phyloP scores from a whole-genome alignment of 2,797 vertebrate species.

The Synaphobranchus kaupii region DNA sequence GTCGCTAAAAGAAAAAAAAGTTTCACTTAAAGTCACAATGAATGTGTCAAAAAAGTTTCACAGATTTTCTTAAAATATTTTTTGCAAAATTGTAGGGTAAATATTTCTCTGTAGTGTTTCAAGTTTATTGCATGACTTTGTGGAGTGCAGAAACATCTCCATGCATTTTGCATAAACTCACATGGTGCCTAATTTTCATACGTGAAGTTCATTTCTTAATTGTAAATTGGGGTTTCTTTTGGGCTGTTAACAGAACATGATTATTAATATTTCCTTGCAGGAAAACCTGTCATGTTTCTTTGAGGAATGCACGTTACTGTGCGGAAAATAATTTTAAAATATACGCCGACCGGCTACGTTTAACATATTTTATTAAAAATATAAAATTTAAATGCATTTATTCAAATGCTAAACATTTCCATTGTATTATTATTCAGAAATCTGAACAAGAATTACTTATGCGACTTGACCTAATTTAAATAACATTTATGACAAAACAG shows the following conservation, averaged over 20 bases:
- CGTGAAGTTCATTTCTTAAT: conserved; percentile 75
- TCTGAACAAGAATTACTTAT: conserved; percentile 71
- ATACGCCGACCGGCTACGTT: conserved; percentile 82
- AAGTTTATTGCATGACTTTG: background rate
- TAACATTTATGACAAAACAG: conserved; percentile 77
- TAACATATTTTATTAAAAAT: conserved; percentile 91
- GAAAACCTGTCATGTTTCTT: conserved; percentile 75
- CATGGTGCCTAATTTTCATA: conserved; percentile 68
- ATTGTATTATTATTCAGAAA: conserved; percentile 61
- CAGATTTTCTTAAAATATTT: background rate
- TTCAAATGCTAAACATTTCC: conserved; percentile 76
- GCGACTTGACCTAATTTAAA: conserved; percentile 79
- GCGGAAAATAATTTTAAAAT: conserved; percentile 81
- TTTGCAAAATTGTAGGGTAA: background rate
- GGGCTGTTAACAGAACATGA: conserved; percentile 82
- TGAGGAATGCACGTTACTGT: conserved; percentile 76
- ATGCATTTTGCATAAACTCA: conserved; percentile 18
- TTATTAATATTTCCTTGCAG: conserved; percentile 92
- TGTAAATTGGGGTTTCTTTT: conserved; percentile 76
- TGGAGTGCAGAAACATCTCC: background rate
- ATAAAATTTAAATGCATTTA: conserved; percentile 78
- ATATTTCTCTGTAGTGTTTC: background rate
- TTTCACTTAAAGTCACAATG: background rate
- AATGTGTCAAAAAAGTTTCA: background rate
- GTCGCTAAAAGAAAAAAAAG: conserved; percentile 1